phyloP scores from a whole-genome alignment of 2,113 vertebrate species.

The Gymnorhina tibicen region DNA sequence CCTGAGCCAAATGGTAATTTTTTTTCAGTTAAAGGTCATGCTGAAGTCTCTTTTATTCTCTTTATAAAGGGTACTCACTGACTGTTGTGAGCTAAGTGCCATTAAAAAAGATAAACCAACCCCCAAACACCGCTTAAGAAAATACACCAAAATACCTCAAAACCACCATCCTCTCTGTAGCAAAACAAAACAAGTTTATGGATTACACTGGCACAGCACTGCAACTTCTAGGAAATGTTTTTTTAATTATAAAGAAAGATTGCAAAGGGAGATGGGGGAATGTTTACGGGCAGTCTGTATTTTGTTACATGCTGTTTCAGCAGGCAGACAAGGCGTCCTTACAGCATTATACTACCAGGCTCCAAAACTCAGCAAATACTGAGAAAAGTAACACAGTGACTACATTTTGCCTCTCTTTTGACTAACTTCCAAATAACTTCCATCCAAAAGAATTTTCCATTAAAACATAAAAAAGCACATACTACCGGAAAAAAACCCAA shows the following conservation, averaged over 20 bases:
- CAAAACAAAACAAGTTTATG: constrained; percentile 26
- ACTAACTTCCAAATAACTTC: not conserved
- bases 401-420: not conserved
- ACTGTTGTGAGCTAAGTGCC: not conserved
- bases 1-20: not conserved
- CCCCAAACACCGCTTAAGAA: not conserved
- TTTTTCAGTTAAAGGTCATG: not conserved
- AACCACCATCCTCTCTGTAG: not conserved
- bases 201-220: not conserved
- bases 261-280: not conserved
- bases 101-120: not conserved
- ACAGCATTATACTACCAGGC: not conserved
- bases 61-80: not conserved
- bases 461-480: not conserved
- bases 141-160: not conserved
- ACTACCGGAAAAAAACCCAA: accelerated
- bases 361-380: not conserved
- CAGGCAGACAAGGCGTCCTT: constrained; percentile 14
- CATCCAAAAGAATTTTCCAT: not conserved
- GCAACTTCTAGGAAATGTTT: constrained; percentile 22
- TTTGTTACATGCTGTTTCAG: constrained; percentile 28
- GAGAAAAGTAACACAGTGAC: not conserved
- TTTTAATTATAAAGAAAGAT: constrained; percentile 42
- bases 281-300: not conserved
- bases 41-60: not conserved